Evolutionary conservation across 35 echinoderm and acorn worm species (phyloP).

Genomic region (Apostichopus parvimensis): DNA sequence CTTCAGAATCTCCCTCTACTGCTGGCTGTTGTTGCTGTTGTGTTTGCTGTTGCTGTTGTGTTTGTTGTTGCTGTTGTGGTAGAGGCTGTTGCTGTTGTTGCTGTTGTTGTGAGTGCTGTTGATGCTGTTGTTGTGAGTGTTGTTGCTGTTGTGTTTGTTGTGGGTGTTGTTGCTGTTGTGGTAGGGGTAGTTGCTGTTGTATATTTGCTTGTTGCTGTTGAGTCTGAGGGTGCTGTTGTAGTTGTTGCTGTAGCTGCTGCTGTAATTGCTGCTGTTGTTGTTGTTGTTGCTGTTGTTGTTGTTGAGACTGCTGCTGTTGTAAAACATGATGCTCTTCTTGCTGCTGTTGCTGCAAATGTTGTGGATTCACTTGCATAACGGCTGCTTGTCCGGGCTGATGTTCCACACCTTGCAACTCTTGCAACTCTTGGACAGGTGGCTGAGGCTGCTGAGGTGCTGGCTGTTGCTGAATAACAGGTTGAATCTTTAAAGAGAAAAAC

Average conservation of each 20-base stretch:
- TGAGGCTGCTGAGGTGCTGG: background rate
- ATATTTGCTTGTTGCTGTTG: background rate
- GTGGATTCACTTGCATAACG: background rate
- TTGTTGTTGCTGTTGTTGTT: conserved; percentile 16
- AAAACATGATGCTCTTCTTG: conserved; percentile 11
- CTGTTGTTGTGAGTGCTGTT: background rate
- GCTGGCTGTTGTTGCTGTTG: background rate
- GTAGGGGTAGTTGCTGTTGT: background rate
- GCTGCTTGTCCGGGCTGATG: background rate
- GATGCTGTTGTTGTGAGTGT: background rate
- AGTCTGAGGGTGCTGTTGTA: background rate
- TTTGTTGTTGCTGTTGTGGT: background rate
- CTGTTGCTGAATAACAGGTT: background rate
- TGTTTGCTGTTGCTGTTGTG: no score
- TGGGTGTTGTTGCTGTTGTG: background rate
- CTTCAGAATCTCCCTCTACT: no score
- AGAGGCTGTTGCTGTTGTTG: no score
- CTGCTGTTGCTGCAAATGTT: background rate
- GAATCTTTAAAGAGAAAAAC: background rate
- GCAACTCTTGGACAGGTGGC: background rate
- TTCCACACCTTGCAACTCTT: background rate
- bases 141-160: background rate
- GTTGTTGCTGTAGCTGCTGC: background rate
- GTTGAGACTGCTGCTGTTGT: conserved; percentile 1
- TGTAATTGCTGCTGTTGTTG: background rate